Percentiles rank a stretch among this genome's conserved stretches.
Conservation (phyloP, 2,888 invertebrate species). For the Glyphotaelius pellucidus region DNA sequence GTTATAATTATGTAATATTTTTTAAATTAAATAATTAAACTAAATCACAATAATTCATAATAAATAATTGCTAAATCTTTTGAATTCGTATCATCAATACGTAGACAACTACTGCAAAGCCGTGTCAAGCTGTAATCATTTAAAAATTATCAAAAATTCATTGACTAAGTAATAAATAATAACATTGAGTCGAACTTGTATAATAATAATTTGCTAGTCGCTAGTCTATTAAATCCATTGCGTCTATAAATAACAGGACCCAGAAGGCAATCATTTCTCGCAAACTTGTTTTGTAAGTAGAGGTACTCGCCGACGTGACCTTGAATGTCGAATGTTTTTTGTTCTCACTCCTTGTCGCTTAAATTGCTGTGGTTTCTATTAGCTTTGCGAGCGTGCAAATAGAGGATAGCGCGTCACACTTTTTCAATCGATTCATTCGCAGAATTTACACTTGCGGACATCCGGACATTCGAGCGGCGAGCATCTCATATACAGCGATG, state of each 20-base stretch:
- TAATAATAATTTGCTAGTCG: neutral
- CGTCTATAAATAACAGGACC: neutral
- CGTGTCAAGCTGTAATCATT: neutral
- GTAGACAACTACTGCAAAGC: neutral
- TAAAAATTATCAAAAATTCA: neutral
- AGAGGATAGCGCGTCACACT: neutral
- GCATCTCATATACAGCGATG: no score
- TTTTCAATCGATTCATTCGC: neutral
- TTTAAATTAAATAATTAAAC: no score
- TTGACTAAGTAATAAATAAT: neutral
- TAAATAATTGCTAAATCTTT: neutral
- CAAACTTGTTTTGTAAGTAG: neutral
- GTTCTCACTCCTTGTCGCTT: neutral
- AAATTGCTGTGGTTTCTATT: neutral
- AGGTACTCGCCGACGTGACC: neutral
- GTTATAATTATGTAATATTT: no score
- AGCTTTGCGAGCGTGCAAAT: neutral
- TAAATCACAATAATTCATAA: no score
- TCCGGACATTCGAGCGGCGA: no score
- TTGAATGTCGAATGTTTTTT: neutral
- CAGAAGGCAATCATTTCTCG: neutral
- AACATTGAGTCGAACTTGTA: neutral
- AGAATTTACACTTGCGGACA: no score
- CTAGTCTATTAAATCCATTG: neutral
- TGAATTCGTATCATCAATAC: neutral